Evolutionary conservation across 2,113 vertebrate genomes (phyloP).

Genomic region (Morone saxatilis): DNA sequence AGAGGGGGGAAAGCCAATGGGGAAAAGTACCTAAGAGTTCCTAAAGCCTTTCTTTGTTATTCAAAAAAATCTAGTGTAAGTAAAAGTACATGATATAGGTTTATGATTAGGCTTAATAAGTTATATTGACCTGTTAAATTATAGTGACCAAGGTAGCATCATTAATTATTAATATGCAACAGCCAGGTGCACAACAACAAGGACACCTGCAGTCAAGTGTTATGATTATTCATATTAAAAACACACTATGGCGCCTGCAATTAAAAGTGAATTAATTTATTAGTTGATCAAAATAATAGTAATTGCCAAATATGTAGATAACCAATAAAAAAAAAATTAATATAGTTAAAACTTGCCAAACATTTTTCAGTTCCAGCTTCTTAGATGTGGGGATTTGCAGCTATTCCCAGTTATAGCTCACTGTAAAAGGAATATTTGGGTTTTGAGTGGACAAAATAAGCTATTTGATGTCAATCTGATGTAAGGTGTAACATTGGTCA

Average conservation of each 20-base stretch:
- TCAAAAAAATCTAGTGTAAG: background rate
- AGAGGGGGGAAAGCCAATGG: accelerated
- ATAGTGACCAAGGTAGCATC: background rate
- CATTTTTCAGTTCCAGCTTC: background rate
- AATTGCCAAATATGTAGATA: background rate
- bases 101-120: background rate
- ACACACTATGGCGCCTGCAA: background rate
- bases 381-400: background rate
- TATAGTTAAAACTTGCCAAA: background rate
- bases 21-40: background rate
- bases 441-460: background rate
- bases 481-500: background rate
- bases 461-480: background rate
- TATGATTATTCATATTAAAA: background rate
- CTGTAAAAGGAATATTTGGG: background rate
- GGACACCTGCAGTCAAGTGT: constrained; percentile 1
- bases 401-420: background rate
- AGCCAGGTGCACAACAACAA: constrained; percentile 14
- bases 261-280: background rate
- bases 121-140: background rate
- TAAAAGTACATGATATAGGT: background rate
- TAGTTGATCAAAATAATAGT: background rate
- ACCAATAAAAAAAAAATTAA: background rate
- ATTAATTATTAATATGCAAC: constrained; percentile 9
- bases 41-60: background rate